Evolutionary conservation across 2,113 vertebrate species (phyloP).

Genomic region (Ranitomeya variabilis): DNA sequence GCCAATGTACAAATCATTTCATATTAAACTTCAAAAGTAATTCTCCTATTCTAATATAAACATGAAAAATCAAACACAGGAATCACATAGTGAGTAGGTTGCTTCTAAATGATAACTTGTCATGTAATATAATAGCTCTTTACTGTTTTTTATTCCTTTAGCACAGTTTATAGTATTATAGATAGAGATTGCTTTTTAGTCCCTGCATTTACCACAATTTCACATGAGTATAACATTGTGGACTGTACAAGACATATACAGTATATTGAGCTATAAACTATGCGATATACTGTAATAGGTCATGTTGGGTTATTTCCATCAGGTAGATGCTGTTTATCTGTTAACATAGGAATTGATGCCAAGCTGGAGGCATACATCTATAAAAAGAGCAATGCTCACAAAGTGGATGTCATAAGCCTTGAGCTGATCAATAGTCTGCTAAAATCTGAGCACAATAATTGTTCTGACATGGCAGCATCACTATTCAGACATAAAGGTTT

Average conservation of each 20-base stretch:
- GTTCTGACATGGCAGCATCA: slow-evolving; percentile 20
- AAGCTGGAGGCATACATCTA: neutral
- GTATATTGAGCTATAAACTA: too few relatives aligned
- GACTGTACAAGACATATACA: too few relatives aligned
- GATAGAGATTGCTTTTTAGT: too few relatives aligned
- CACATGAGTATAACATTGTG: too few relatives aligned
- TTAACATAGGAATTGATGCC: neutral
- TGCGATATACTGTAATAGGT: neutral
- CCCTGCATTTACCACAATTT: too few relatives aligned
- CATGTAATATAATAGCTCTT: too few relatives aligned
- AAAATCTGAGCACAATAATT: slow-evolving; percentile 17
- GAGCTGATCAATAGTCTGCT: slow-evolving; percentile 19
- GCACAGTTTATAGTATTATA: too few relatives aligned
- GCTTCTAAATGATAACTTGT: too few relatives aligned
- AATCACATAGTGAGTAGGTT: neutral
- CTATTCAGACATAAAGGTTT: neutral
- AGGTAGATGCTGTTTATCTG: neutral
- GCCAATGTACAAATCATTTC: slow-evolving; percentile 5
- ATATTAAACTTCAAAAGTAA: neutral
- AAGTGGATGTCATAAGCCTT: neutral
- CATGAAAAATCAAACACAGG: neutral
- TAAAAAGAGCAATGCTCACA: slow-evolving; percentile 14
- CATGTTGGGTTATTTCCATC: neutral
- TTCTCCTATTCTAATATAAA: neutral
- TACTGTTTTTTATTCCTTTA: too few relatives aligned